A percentile compares a stretch with the other conserved stretches of the same genome.
phyloP scores from a whole-genome alignment of 2,888 invertebrate species.

The Cylloceria caligata region DNA sequence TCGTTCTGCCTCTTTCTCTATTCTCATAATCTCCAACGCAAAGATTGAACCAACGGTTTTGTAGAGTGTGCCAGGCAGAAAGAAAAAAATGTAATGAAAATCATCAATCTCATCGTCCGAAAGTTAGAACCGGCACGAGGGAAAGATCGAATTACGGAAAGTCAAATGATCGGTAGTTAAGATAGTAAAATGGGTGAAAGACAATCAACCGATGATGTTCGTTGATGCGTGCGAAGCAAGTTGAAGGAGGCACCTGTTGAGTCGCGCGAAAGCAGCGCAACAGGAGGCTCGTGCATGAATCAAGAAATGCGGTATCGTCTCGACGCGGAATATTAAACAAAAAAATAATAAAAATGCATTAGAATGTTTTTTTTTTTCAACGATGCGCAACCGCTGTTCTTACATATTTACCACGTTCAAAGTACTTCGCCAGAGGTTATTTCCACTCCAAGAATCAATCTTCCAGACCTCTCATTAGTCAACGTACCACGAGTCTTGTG shows the following conservation, averaged over 20 bases:
- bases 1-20: conserved; percentile 1
- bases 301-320: too few species aligned
- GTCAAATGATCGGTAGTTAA: conserved; percentile 22
- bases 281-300: not conserved
- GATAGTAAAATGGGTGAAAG: conserved; percentile 2
- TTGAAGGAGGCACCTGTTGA: conserved; percentile 11
- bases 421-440: not conserved
- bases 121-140: not conserved
- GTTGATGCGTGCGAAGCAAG: not conserved
- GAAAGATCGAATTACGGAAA: conserved; percentile 44
- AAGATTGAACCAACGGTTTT: conserved; percentile 24
- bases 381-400: too few species aligned
- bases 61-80: conserved; percentile 5
- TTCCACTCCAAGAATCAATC: not conserved
- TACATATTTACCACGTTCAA: not conserved
- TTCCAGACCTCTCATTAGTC: not conserved
- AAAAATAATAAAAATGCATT: too few species aligned
- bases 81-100: conserved; percentile 2
- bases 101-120: conserved; percentile 8
- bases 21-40: conserved; percentile 17
- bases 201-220: conserved; percentile 18
- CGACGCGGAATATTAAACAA: too few species aligned
- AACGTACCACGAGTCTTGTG: not conserved
- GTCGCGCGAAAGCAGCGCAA: conserved; percentile 2
- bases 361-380: too few species aligned